Evolutionary conservation across 2,113 vertebrate species (phyloP).

Genomic region (Cavia aperea): DNA sequence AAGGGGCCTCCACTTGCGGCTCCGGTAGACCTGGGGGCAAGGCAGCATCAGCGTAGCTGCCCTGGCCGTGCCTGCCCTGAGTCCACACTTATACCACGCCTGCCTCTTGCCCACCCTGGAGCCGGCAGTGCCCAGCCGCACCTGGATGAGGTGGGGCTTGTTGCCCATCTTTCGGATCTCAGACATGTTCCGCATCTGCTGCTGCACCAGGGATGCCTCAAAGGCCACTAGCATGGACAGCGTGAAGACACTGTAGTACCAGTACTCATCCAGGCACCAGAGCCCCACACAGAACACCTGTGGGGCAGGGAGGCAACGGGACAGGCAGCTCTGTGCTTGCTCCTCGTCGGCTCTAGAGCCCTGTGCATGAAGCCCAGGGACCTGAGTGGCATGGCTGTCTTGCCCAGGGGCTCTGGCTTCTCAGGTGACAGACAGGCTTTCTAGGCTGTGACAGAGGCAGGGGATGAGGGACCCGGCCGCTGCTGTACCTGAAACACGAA

Average conservation of each 20-base stretch:
- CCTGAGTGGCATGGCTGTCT: not conserved
- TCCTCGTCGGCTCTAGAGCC: no score
- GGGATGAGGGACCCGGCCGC: not conserved
- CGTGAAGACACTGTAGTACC: conserved; percentile 98
- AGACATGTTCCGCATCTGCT: conserved; percentile 95
- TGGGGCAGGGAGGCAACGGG: not conserved
- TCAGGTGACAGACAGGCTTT: not conserved
- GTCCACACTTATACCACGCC: not conserved
- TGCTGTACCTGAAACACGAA: conserved; percentile 93
- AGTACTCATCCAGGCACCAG: conserved; percentile 98
- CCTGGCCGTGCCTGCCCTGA: no score
- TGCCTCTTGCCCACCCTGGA: no score
- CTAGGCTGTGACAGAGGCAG: not conserved
- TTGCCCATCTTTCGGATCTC: conserved; percentile 97
- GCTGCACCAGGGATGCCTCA: conserved; percentile 95
- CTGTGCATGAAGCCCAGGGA: not conserved
- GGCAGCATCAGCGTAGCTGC: fast-evolving
- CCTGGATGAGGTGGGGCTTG: conserved; percentile 94
- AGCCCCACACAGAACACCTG: conserved; percentile 96
- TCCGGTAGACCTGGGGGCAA: conserved; percentile 87
- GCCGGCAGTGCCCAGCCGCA: conserved; percentile 37
- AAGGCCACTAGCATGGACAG: conserved; percentile 97
- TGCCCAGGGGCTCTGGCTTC: not conserved
- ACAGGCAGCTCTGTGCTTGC: not conserved
- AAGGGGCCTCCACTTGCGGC: conserved; percentile 93